A percentile compares a stretch with the other conserved stretches of the same genome.
These are phyloP conservation scores for Arenaria interpres DNA, from an alignment of 2,113 vertebrate species.

Conservation along the genomic window DNA sequence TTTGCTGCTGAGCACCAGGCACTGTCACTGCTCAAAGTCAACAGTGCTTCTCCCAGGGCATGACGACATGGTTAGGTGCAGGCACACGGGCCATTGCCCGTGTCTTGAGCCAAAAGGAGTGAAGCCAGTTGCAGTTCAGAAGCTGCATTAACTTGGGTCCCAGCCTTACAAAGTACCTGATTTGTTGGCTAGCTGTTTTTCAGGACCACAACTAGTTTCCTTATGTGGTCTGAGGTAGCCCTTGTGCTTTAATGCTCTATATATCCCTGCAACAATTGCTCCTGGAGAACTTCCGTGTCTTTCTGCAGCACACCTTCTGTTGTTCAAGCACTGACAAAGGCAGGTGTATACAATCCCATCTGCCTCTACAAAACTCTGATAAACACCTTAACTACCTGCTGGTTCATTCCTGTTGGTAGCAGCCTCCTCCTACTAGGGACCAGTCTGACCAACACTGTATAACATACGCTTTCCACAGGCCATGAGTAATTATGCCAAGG, in stretches of 20 bases:
- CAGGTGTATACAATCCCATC: background rate
- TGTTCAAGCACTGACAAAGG: background rate
- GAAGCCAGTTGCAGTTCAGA: background rate
- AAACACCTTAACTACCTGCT: background rate
- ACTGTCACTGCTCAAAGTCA: background rate
- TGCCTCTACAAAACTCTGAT: background rate
- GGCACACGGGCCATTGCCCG: rapidly evolving
- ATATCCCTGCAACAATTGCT: background rate
- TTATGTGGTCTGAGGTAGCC: background rate
- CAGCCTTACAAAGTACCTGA: background rate
- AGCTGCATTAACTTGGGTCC: background rate
- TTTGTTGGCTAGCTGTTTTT: background rate
- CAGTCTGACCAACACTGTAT: background rate
- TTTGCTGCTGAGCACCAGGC: background rate
- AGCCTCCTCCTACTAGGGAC: background rate
- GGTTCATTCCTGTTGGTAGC: background rate
- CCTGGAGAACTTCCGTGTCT: background rate
- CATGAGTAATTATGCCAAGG: background rate
- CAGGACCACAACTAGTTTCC: background rate
- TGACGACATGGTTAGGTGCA: background rate
- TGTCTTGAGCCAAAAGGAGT: background rate
- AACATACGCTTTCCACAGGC: background rate
- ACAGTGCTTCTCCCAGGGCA: background rate
- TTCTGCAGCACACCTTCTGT: background rate
- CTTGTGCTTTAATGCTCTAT: background rate